Evolutionary conservation across 2,888 invertebrate genomes (phyloP).

Genomic region (Pogonocherus hispidulus): DNA sequence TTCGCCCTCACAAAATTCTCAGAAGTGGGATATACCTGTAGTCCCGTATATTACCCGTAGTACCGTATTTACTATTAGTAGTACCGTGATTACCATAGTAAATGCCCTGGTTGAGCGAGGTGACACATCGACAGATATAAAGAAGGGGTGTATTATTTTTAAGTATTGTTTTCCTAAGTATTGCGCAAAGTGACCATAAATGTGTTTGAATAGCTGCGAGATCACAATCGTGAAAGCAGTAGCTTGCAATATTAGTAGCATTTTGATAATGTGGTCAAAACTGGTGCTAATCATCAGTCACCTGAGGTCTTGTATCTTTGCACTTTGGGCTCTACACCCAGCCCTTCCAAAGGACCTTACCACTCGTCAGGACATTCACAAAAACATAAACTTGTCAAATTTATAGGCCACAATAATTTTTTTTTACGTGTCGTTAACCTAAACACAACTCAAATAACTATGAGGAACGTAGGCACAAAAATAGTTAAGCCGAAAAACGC

Average conservation of each 20-base stretch:
- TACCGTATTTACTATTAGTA: too few species aligned
- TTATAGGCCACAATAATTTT: neutral
- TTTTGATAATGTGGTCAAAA: neutral
- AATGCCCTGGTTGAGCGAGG: too few species aligned
- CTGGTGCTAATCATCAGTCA: conserved; percentile 40
- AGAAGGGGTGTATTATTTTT: too few species aligned
- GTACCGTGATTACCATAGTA: too few species aligned
- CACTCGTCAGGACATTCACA: neutral
- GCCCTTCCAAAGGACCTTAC: neutral
- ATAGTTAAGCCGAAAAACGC: neutral
- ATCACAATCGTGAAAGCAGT: neutral
- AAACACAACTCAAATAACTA: neutral
- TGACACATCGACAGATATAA: too few species aligned
- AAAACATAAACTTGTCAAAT: neutral
- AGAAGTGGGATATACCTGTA: too few species aligned
- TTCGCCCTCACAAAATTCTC: too few species aligned
- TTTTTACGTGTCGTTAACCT: neutral
- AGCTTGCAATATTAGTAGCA: neutral
- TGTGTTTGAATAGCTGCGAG: neutral
- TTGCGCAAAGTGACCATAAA: neutral
- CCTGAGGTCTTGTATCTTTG: conserved; percentile 31
- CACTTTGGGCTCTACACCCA: neutral
- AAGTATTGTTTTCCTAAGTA: too few species aligned
- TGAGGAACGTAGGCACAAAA: neutral
- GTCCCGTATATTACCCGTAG: too few species aligned